Conservation (phyloP, 92 coral and sea anemone species). For the Epizoanthus stellaris region DNA sequence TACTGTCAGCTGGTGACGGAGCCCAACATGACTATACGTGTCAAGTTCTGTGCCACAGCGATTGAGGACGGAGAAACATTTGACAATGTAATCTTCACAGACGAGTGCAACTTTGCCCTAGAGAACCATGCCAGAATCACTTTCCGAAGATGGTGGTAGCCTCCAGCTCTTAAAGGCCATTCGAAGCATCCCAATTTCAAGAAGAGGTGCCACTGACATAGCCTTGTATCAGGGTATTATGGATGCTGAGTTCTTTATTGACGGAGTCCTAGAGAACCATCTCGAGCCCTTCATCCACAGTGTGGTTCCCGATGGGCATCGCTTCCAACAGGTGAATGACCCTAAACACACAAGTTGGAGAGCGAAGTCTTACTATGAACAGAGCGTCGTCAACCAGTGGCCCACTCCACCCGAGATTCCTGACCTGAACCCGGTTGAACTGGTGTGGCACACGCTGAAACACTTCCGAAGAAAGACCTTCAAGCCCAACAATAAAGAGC, state of each 20-base stretch:
- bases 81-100: conserved; percentile 69
- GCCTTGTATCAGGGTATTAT: conserved; percentile 55
- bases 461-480: conserved; percentile 16
- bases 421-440: conserved; percentile 53
- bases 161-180: conserved; percentile 55
- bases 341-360: conserved; percentile 58
- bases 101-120: conserved; percentile 60
- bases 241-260: conserved; percentile 54
- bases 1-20: conserved; percentile 52
- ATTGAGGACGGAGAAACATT: conserved; percentile 42
- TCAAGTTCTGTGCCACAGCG: background rate
- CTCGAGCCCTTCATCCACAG: conserved; percentile 52
- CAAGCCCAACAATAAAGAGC: conserved; percentile 43
- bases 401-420: conserved; percentile 64
- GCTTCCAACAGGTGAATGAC: conserved; percentile 61
- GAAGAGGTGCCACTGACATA: conserved; percentile 56
- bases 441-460: conserved; percentile 53
- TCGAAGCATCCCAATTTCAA: conserved; percentile 70
- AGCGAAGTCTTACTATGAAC: conserved; percentile 41
- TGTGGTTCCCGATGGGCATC: conserved; percentile 51
- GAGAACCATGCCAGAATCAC: conserved; percentile 59
- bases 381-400: conserved; percentile 49
- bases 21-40: conserved; percentile 33
- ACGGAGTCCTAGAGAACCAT: conserved; percentile 24
- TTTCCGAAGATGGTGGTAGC: conserved; percentile 70